Conservation (phyloP, 2,888 invertebrate species). For the Hemicrepidius hirtus region DNA sequence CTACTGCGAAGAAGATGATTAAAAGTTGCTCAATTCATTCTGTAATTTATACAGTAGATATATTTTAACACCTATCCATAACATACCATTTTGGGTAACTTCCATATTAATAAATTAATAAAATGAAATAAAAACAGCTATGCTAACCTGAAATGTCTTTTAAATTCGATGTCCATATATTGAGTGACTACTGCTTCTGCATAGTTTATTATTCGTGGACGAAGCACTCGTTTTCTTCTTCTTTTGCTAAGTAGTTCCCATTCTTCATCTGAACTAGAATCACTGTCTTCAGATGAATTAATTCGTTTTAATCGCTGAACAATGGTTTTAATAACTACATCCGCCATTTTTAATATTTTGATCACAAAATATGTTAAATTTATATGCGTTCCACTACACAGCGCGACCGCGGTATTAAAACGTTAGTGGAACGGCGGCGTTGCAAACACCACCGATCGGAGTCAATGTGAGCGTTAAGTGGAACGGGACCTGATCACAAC, state of each 20-base stretch:
- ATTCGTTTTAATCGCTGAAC: not conserved
- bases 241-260: not conserved
- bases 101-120: conserved; percentile 6
- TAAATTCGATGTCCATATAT: conserved; percentile 37
- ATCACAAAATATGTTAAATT: not conserved
- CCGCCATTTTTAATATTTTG: not conserved
- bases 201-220: not conserved
- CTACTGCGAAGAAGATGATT: too few species aligned
- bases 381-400: conserved; percentile 10
- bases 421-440: not conserved
- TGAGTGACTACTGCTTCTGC: not conserved
- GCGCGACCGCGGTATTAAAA: not conserved
- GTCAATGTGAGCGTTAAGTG: not conserved
- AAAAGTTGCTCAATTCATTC: conserved; percentile 14
- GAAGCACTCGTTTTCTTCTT: conserved; percentile 1
- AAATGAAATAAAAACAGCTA: not conserved
- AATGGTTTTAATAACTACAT: not conserved
- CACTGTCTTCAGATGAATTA: not conserved
- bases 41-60: too few species aligned
- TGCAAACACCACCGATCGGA: not conserved
- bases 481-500: too few species aligned
- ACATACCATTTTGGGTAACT: too few species aligned
- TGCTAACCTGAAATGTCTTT: conserved; percentile 41
- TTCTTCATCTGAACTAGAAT: conserved; percentile 13
- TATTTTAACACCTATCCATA: too few species aligned